A percentile compares a stretch with the other conserved stretches of the same genome.
Evolutionary conservation across 2,888 invertebrate genomes (phyloP).

Genomic region (Hedychridium roseum): DNA sequence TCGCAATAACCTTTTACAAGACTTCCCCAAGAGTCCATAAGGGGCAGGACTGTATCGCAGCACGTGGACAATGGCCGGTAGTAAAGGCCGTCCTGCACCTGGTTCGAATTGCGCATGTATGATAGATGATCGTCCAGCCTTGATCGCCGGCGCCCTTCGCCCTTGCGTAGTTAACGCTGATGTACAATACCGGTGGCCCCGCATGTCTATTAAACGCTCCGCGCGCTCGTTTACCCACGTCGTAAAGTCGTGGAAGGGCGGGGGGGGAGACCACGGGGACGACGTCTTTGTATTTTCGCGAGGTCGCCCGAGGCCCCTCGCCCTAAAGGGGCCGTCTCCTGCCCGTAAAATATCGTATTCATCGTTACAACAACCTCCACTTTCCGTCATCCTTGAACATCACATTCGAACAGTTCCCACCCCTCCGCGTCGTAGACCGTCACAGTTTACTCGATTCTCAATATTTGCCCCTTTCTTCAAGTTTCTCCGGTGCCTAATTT

Average conservation of each 20-base stretch:
- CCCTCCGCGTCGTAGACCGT: neutral
- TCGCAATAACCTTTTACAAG: no score
- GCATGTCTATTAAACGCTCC: slow-evolving; percentile 17
- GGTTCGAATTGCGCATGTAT: slow-evolving; percentile 26
- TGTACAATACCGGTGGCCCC: slow-evolving; percentile 18
- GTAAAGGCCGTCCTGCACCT: slow-evolving; percentile 2
- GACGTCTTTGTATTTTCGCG: slow-evolving; percentile 40
- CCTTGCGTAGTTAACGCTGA: slow-evolving; percentile 42
- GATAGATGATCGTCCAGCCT: slow-evolving; percentile 38
- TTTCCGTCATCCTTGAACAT: slow-evolving; percentile 7
- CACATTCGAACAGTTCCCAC: no score
- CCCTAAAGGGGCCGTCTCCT: slow-evolving; percentile 26
- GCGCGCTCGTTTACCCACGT: neutral
- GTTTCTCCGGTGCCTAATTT: slow-evolving; percentile 10
- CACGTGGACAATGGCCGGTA: no score
- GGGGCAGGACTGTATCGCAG: no score
- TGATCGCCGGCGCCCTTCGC: slow-evolving; percentile 22
- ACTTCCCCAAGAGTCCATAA: no score
- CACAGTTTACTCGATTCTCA: neutral
- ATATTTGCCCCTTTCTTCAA: neutral
- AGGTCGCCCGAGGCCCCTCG: slow-evolving; percentile 36
- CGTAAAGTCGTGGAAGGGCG: no score
- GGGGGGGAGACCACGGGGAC: neutral
- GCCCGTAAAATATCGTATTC: slow-evolving; percentile 41
- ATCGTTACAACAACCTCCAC: slow-evolving; percentile 40